Evolutionary conservation across 64 coral and sea anemone species (phyloP).

Genomic region (Exaiptasia diaphana): DNA sequence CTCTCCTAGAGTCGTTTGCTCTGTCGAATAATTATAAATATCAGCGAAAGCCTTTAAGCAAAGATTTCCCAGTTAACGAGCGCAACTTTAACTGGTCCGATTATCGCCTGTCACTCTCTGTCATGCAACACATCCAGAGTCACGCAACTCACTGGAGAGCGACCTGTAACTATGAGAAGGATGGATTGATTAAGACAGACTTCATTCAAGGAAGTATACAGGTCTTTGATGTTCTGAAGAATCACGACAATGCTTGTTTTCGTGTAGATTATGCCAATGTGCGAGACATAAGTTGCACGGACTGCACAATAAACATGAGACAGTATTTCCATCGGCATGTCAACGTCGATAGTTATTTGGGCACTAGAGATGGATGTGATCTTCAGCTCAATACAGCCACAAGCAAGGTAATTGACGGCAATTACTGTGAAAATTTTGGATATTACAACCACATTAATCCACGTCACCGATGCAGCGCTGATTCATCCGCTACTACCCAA

Average conservation of each 20-base stretch:
- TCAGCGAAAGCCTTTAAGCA: neutral
- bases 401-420: neutral
- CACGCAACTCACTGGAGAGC: conserved; percentile 52
- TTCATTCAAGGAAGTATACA: conserved; percentile 35
- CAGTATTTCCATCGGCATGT: neutral
- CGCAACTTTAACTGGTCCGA: conserved; percentile 32
- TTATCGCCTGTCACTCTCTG: conserved; percentile 32
- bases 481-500: conserved; percentile 30
- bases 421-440: conserved; percentile 53
- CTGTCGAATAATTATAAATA: conserved; percentile 15
- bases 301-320: conserved; percentile 15
- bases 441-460: neutral
- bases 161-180: conserved; percentile 60
- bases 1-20: conserved; percentile 55
- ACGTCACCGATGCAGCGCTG: conserved; percentile 27
- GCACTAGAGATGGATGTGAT: neutral
- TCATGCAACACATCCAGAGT: conserved; percentile 9
- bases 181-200: conserved; percentile 46
- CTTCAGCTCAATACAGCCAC: neutral
- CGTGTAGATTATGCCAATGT: conserved; percentile 46
- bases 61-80: conserved; percentile 17
- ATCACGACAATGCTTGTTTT: neutral
- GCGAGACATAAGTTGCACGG: conserved; percentile 7
- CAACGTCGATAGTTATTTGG: conserved; percentile 27
- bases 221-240: conserved; percentile 18